phyloP scores from a whole-genome alignment of 2,888 invertebrate genomes.

The Tetanocera ferruginea region DNA sequence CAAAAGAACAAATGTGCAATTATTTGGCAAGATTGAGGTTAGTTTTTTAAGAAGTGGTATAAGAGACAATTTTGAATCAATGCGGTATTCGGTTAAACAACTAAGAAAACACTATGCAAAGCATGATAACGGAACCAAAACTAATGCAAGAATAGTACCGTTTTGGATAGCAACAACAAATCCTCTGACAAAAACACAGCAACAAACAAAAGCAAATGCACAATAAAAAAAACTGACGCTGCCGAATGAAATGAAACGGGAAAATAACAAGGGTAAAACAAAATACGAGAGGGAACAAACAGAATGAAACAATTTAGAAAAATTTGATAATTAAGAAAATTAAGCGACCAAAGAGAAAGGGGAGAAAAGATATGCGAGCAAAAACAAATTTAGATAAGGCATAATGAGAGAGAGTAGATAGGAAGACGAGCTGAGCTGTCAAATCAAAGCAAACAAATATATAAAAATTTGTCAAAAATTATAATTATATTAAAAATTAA shows the following conservation, averaged over 20 bases:
- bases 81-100: no score
- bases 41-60: not conserved
- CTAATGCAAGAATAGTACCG: not conserved
- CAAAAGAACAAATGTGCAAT: no score
- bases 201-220: not conserved
- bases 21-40: not conserved
- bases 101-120: no score
- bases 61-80: no score
- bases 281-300: constrained; percentile 18
- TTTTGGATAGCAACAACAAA: not conserved
- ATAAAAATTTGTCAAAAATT: constrained; percentile 33
- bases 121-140: not conserved
- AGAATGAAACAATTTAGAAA: constrained; percentile 20
- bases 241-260: constrained; percentile 10
- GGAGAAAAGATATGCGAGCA: constrained; percentile 5
- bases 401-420: constrained; percentile 17
- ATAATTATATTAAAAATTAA: constrained; percentile 13
- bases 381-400: constrained; percentile 3
- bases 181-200: not conserved
- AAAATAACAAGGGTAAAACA: not conserved
- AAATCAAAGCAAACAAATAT: constrained; percentile 34
- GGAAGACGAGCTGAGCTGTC: constrained; percentile 7
- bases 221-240: not conserved
- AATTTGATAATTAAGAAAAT: constrained; percentile 24
- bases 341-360: constrained; percentile 8